phyloP scores from a whole-genome alignment of 1,140 invertebrate genomes.

The Nephotettix cincticeps region DNA sequence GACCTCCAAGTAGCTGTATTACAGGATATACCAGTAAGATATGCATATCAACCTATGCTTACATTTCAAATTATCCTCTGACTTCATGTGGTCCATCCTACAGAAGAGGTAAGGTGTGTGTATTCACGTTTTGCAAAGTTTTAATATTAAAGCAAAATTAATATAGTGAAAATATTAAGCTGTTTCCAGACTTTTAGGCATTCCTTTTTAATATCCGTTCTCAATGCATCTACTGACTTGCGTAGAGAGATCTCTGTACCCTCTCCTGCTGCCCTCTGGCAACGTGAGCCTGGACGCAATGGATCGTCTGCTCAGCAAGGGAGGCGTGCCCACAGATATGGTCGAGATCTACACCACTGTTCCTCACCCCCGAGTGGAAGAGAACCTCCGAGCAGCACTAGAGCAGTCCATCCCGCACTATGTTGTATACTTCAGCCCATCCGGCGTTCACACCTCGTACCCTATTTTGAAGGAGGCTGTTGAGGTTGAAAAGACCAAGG shows the following conservation, averaged over 20 bases:
- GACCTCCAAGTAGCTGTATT: no score
- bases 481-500: background rate
- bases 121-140: no score
- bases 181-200: no score
- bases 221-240: no score
- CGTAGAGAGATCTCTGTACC: background rate
- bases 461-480: constrained; percentile 5
- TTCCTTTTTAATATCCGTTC: no score
- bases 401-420: background rate
- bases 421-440: constrained; percentile 17
- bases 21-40: no score
- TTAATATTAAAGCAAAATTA: no score
- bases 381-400: background rate
- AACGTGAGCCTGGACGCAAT: background rate
- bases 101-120: no score
- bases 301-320: background rate
- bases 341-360: constrained; percentile 12
- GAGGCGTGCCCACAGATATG: background rate
- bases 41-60: no score
- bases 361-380: constrained; percentile 9
- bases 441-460: constrained; percentile 5
- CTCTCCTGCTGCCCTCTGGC: constrained; percentile 1
- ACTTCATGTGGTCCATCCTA: no score
- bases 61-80: no score
- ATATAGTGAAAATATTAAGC: no score